A percentile compares a stretch with the other conserved stretches of the same genome.
These are phyloP conservation scores for Amaurobius ferox DNA, from an alignment of 2,888 invertebrate species.

Conservation along the genomic window DNA sequence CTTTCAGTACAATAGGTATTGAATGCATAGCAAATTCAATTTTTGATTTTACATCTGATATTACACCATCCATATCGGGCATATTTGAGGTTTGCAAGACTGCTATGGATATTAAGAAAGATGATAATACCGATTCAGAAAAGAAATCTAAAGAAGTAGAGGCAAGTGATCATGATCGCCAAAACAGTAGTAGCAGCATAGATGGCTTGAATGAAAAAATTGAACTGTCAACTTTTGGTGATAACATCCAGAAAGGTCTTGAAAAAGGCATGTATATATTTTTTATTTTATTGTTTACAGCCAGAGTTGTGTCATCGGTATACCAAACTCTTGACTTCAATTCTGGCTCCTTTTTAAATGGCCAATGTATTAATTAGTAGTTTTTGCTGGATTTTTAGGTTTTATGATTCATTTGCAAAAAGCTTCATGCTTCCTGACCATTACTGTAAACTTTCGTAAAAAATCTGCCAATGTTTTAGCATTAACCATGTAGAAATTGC, in stretches of 20 bases:
- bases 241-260: slow-evolving; percentile 27
- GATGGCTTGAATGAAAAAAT: slow-evolving; percentile 36
- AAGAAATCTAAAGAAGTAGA: slow-evolving; percentile 25
- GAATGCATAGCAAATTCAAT: slow-evolving; percentile 49
- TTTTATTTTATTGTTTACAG: not conserved
- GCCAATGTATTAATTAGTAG: no score
- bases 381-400: no score
- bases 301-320: no score
- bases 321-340: no score
- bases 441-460: no score
- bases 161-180: not conserved
- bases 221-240: slow-evolving; percentile 32
- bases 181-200: slow-evolving; percentile 27
- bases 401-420: no score
- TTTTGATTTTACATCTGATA: slow-evolving; percentile 52
- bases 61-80: slow-evolving; percentile 30
- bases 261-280: slow-evolving; percentile 43
- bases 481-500: no score
- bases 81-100: slow-evolving; percentile 63
- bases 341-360: no score
- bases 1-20: slow-evolving; percentile 30
- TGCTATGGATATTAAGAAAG: slow-evolving; percentile 57
- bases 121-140: slow-evolving; percentile 22
- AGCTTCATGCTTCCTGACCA: no score
- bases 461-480: no score